Conservation (phyloP, 2,888 invertebrate species). For the Seira ritae region DNA sequence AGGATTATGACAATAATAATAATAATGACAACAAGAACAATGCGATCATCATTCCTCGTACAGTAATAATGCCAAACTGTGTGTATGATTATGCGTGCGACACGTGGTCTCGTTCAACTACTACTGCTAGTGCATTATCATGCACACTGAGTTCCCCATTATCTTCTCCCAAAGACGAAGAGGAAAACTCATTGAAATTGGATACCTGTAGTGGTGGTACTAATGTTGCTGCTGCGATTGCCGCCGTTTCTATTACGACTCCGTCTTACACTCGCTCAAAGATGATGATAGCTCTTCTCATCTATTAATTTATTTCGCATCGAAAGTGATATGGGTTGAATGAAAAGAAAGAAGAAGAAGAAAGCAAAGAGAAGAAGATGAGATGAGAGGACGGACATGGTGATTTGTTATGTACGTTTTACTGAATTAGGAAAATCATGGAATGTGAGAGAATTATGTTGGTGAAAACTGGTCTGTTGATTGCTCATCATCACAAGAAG, state of each 20-base stretch:
- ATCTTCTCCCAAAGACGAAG: not conserved
- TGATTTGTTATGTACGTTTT: constrained; percentile 16
- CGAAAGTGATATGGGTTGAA: constrained; percentile 50
- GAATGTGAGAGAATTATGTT: constrained; percentile 44
- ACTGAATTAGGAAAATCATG: constrained; percentile 25
- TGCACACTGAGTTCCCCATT: not conserved
- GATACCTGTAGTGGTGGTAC: constrained; percentile 28
- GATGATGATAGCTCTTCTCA: not conserved
- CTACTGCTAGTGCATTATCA: not conserved
- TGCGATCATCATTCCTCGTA: not conserved
- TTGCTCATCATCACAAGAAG: constrained; percentile 23
- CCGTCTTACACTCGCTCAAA: not conserved
- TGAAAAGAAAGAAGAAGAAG: not conserved
- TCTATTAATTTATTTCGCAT: not conserved
- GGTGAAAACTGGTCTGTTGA: constrained; percentile 29
- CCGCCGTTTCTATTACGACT: not conserved
- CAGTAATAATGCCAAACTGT: not conserved
- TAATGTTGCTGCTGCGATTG: not conserved
- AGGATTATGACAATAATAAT: too few relatives aligned
- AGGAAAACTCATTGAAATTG: constrained; percentile 23
- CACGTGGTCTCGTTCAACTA: not conserved
- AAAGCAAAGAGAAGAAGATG: not conserved
- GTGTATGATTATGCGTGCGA: not conserved
- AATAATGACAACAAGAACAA: not conserved
- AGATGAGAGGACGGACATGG: not conserved